These are phyloP conservation scores for roundworm (Caenorhabditis elegans) DNA, from an alignment of 1,140 invertebrate genomes.

Conservation along the genomic window WBcel235 BX284606.5:1582001-1582500, in stretches of 20 bases:
- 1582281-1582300: neutral
- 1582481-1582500: too few relatives aligned
- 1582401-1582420: too few relatives aligned
- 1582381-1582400: neutral
- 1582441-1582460: too few relatives aligned
- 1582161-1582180: neutral
- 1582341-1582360: too few relatives aligned
- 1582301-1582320: too few relatives aligned
- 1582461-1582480: too few relatives aligned
- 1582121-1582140: neutral
- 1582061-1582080: too few relatives aligned
- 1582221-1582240: neutral
- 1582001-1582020: too few relatives aligned
- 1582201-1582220: neutral
- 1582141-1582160: neutral
- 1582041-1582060: too few relatives aligned
- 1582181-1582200: neutral
- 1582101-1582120: slow-evolving; percentile 18
- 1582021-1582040: too few relatives aligned
- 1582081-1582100: slow-evolving; percentile 21
- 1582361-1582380: neutral
- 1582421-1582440: too few relatives aligned
- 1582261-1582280: neutral
- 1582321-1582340: neutral
- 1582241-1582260: neutral